Conservation (phyloP, 1,140 invertebrate species). For the Drosophila pectinifera region DNA sequence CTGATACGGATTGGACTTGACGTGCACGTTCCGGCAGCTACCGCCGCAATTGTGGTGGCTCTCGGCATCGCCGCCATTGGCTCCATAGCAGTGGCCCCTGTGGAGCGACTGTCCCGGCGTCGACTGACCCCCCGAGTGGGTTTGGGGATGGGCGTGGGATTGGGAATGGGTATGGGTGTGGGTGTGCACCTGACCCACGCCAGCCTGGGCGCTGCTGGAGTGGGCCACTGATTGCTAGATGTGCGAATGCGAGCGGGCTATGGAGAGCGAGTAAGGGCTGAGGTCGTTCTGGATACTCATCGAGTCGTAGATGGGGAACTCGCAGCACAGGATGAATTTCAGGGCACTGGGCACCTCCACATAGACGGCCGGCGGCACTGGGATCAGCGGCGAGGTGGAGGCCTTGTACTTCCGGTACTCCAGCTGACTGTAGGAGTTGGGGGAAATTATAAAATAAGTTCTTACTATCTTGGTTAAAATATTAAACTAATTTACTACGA, state of each 20-base stretch:
- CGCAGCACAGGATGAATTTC: constrained; percentile 94
- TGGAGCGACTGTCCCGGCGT: constrained; percentile 57
- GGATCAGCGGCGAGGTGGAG: constrained; percentile 94
- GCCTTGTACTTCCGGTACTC: constrained; percentile 94
- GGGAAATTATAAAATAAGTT: constrained; percentile 57
- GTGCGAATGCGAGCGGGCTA: constrained; percentile 91
- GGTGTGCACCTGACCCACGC: constrained; percentile 62
- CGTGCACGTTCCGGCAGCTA: constrained; percentile 76
- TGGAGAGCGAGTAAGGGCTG: constrained; percentile 90
- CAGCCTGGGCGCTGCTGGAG: constrained; percentile 67
- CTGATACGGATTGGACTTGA: constrained; percentile 82
- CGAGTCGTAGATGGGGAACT: constrained; percentile 94
- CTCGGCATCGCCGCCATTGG: constrained; percentile 77
- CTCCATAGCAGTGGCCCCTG: constrained; percentile 79
- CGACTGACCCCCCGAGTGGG: constrained; percentile 51
- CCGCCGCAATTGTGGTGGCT: constrained; percentile 80
- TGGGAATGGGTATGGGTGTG: constrained; percentile 19
- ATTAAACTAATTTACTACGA: neutral
- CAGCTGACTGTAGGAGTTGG: constrained; percentile 87
- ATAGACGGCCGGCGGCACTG: constrained; percentile 93
- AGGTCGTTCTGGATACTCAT: constrained; percentile 89
- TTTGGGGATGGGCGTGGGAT: constrained; percentile 3
- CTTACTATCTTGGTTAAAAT: neutral
- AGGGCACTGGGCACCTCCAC: constrained; percentile 92
- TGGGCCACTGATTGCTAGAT: constrained; percentile 86